phyloP scores from a whole-genome alignment of 2,797 vertebrate species.

The Picus viridis region DNA sequence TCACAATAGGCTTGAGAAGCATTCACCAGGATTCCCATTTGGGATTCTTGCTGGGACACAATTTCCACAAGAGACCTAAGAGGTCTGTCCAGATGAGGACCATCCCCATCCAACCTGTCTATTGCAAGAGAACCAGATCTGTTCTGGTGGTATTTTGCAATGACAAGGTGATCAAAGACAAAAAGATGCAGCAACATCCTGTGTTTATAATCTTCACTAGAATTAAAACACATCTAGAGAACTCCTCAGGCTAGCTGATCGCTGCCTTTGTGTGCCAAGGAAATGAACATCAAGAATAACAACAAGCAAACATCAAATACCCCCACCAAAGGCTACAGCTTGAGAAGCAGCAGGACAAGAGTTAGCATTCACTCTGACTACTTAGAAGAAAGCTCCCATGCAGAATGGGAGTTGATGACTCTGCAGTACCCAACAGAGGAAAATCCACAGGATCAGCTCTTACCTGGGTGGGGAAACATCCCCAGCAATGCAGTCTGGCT shows the following conservation, averaged over 20 bases:
- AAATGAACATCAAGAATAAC: not conserved
- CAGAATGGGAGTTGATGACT: not conserved
- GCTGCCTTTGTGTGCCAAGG: not conserved
- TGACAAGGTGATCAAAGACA: not conserved
- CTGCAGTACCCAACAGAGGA: not conserved
- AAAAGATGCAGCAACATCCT: not conserved
- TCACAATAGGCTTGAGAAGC: not conserved
- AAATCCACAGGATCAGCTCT: slow-evolving; percentile 37
- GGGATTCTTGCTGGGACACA: not conserved
- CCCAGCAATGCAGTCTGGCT: not conserved
- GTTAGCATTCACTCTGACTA: not conserved
- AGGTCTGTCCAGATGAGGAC: not conserved
- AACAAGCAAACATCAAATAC: not conserved
- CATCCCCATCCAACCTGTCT: not conserved
- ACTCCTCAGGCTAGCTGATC: not conserved
- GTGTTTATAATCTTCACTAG: not conserved
- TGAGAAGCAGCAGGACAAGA: not conserved
- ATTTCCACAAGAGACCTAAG: not conserved
- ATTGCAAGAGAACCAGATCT: not conserved
- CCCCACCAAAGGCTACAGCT: not conserved
- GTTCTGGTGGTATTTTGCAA: not conserved
- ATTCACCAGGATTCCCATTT: not conserved
- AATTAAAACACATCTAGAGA: not conserved
- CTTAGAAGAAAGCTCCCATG: not conserved
- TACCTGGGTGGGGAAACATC: slow-evolving; percentile 46